Conservation (phyloP, 37 sponge, comb jelly and placozoan species). For the Theonella swinhoei region DNA sequence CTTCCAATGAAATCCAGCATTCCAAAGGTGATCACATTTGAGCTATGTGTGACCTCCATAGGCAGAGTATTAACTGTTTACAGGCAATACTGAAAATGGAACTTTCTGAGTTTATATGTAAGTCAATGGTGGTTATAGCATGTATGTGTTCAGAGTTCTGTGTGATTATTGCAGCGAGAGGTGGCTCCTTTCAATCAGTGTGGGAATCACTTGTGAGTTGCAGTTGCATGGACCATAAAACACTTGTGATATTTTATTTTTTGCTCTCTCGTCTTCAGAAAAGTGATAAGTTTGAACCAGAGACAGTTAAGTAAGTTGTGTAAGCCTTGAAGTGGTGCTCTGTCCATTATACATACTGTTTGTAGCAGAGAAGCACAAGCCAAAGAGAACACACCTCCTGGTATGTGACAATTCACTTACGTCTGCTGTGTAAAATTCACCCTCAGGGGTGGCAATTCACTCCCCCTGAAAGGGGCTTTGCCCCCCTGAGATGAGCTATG, state of each 20-base stretch:
- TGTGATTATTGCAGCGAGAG: neutral
- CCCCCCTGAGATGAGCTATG: too few relatives aligned
- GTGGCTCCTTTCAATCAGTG: constrained; percentile 1
- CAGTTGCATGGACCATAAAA: neutral
- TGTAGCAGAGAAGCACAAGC: too few relatives aligned
- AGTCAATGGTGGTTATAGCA: neutral
- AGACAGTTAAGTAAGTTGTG: too few relatives aligned
- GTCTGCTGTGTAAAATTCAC: too few relatives aligned
- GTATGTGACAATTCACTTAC: too few relatives aligned
- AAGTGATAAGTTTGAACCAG: neutral
- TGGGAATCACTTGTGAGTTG: constrained; percentile 4
- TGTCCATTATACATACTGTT: too few relatives aligned
- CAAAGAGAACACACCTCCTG: neutral
- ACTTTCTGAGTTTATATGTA: neutral
- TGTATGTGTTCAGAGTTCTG: neutral
- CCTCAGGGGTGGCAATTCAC: too few relatives aligned
- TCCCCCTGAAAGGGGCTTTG: too few relatives aligned
- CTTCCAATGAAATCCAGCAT: constrained; percentile 16
- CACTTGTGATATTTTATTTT: too few relatives aligned
- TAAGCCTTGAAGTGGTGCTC: too few relatives aligned
- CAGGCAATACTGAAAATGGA: neutral
- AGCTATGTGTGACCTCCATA: too few relatives aligned
- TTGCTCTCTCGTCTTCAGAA: neutral
- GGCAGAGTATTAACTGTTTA: neutral
- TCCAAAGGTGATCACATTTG: neutral